Percentiles rank a stretch among this genome's conserved stretches.
These are phyloP conservation scores for Spondyliosoma cantharus DNA, from an alignment of 2,797 vertebrate genomes.

Conservation along the genomic window DNA sequence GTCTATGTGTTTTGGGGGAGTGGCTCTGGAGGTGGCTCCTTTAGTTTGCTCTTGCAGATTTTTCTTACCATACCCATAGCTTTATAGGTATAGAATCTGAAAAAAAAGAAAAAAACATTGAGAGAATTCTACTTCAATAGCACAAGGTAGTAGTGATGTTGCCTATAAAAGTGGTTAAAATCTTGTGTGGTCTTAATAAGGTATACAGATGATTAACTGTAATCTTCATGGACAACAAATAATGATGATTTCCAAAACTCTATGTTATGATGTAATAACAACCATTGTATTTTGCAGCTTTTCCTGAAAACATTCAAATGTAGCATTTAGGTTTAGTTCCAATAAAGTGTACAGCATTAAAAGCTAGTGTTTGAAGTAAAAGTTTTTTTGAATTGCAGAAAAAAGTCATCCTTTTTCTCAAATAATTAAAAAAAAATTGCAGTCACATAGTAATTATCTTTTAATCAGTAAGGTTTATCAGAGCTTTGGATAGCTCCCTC, in stretches of 20 bases:
- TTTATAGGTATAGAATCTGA: too few species aligned
- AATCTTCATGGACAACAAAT: neutral
- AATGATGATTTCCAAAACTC: neutral
- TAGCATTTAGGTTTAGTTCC: neutral
- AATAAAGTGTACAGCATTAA: neutral
- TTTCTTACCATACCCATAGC: too few species aligned
- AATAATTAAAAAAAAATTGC: constrained; percentile 24
- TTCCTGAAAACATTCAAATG: constrained; percentile 7
- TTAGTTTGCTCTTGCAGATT: too few species aligned
- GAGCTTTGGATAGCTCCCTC: constrained; percentile 39
- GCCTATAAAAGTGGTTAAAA: neutral
- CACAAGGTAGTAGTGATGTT: neutral
- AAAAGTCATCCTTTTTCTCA: neutral
- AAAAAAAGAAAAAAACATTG: neutral
- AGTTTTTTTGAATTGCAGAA: constrained; percentile 18
- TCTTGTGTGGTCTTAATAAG: neutral
- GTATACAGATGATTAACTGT: neutral
- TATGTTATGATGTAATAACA: neutral
- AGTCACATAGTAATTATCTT: constrained; percentile 59
- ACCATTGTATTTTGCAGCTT: neutral
- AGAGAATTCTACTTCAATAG: neutral
- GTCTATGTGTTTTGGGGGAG: too few species aligned
- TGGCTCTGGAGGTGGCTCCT: too few species aligned
- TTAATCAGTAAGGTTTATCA: constrained; percentile 51
- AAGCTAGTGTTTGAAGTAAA: neutral